These are phyloP conservation scores for Aelia acuminata DNA, from an alignment of 2,888 invertebrate genomes.

Conservation along the genomic window DNA sequence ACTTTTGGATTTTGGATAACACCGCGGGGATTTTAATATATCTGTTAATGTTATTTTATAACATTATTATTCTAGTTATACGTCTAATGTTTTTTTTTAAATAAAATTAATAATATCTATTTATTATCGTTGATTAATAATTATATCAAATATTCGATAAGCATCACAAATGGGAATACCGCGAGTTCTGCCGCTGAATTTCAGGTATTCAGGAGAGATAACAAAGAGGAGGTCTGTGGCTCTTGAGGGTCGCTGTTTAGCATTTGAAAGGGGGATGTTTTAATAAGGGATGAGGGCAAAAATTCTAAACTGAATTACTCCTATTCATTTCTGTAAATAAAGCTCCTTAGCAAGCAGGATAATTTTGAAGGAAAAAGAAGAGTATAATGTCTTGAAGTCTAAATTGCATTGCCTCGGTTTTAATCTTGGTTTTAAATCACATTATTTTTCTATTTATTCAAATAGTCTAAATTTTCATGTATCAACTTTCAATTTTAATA, in stretches of 20 bases:
- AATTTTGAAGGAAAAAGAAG: neutral
- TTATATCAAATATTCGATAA: neutral
- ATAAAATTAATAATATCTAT: no score
- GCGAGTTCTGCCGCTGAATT: neutral
- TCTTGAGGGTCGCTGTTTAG: neutral
- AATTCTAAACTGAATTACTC: neutral
- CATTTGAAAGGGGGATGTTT: constrained; percentile 17
- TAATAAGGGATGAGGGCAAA: neutral
- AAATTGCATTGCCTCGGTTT: neutral
- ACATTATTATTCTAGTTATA: no score
- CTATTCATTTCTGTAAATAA: neutral
- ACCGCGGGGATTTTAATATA: no score
- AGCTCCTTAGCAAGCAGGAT: neutral
- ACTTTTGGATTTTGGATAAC: no score
- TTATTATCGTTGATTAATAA: neutral
- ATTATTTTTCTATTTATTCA: no score
- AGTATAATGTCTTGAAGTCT: neutral
- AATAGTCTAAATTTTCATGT: no score
- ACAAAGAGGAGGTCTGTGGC: neutral
- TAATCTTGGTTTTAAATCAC: neutral
- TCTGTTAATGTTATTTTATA: no score
- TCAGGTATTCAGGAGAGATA: neutral
- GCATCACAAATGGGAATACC: neutral
- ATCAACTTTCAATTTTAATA: no score
- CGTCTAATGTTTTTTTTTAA: no score